Base-by-base conservation (phyloP, 2,113 vertebrate genomes). In the Equus quagga region DNA sequence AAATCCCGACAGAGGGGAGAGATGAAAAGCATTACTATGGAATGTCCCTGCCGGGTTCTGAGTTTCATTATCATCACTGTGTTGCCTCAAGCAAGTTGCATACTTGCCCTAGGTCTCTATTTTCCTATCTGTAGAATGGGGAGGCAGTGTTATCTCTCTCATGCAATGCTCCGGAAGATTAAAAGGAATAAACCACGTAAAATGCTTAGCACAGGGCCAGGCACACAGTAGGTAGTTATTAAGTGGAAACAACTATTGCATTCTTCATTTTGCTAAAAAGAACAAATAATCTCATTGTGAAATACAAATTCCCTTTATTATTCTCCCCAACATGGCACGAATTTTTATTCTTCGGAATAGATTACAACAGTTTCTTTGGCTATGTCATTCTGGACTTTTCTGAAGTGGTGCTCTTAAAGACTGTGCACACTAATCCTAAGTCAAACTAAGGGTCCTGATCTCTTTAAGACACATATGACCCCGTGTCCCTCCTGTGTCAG, bases 91-190 rank as follows among this genome's bases (percentile, higher is more conserved):
- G 56, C 86, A 60, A 58, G 15, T 36, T 36, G 12, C 23, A 51
- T 3, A 62, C 26, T 26, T 41, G 13, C 24, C 44, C 54, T 72
- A 14, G 8, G 8, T 67, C 67, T 86, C 84, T 26, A 28, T 49
- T 91, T 65, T 80, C 65, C 64, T 33, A 87, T 65, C 79, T 95
- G 51, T 58, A 80, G 93, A 87, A 82, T 31, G 26, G 89, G 89
- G 31, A 51, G 23, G 13, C 44, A 23, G 28, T 6, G 14, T 36
- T 28, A 41, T 8, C 18, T 26, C 41, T 36, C 46, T 67, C 31
- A 3, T 14, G 8, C 60, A n/a, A 56, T 14, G 36, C 8, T 18
- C 12, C 17, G 78, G 72, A 91, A 36, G 26, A 46, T 41, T 4
- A 31, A 72, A 72, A 60, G 46, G n/a, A 67, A 28, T 13, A 72